Evolutionary conservation across 1,140 invertebrate genomes (phyloP), one percentile per base, ranked within the genome.

Genomic region (Halictus rubicundus): DNA sequence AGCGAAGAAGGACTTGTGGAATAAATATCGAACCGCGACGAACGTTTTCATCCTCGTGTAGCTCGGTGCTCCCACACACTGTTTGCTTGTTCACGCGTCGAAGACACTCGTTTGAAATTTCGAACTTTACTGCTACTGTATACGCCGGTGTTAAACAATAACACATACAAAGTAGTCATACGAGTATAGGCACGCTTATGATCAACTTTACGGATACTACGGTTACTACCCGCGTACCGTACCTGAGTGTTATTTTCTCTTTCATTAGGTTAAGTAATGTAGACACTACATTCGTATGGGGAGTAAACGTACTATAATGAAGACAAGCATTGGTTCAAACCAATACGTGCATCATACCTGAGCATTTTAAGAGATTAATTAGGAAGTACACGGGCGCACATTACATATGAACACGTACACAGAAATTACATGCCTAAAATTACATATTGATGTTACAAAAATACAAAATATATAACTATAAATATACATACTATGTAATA

Each of bases 371-470:
- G 37, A 23, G 63, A 65, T 65, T 42, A 23, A 42, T 12, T 42
- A 23, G 63, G 39, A 23, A 21, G 19, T n/a, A 32, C 32, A 49
- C 49, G 32, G 73, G 54, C 2, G 4, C 54, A 27, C 74, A 72
- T n/a, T 49, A 76, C 59, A 8, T 68, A n/a, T 64, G 72, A 59
- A 80, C 52, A 46, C 23, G 65, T 23, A 81, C 82, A 54, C 81
- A 25, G 59, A 42, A 68, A 79, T 63, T 73, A 37, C 72, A 86
- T 64, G 83, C 84, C 80, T 85, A 86, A 82, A 85, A 69, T 61
- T 60, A 85, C 75, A 80, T 85, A 85, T 85, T 65, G 83, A 73
- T 85, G 84, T 85, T 85, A 82, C 37, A 74, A 74, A 42, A n/a
- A 68, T 73, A 75, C 61, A 63, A 25, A 74, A 49, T 27, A 78